Evolutionary conservation across 2,797 vertebrate genomes (phyloP).

Genomic region (Hippoglossus hippoglossus): DNA sequence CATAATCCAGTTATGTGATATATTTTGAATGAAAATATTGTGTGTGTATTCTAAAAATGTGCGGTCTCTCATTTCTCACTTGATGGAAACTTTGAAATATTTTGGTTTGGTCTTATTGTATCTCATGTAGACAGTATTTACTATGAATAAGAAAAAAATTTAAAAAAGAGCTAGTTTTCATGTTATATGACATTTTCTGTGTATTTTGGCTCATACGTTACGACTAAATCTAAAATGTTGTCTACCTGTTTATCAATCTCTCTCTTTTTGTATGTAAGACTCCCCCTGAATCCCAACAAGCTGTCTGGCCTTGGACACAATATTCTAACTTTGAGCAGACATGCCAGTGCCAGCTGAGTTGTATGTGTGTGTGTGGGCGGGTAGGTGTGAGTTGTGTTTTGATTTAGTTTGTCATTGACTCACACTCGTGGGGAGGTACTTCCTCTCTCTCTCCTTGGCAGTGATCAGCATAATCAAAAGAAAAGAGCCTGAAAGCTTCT

Average conservation of each 20-base stretch:
- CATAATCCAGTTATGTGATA: too few relatives aligned
- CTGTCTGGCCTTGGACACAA: slow-evolving; percentile 62
- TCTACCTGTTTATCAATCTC: slow-evolving; percentile 30
- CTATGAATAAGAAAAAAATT: neutral
- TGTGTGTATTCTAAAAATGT: too few relatives aligned
- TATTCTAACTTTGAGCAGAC: slow-evolving; percentile 41
- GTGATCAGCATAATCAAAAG: slow-evolving; percentile 44
- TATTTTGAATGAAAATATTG: too few relatives aligned
- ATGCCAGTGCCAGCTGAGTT: slow-evolving; percentile 31
- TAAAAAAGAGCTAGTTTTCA: neutral
- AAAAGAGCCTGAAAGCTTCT: neutral
- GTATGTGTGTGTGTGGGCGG: neutral
- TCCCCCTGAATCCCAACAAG: slow-evolving; percentile 60
- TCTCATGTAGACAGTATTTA: neutral
- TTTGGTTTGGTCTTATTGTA: too few relatives aligned
- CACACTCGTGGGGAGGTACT: slow-evolving; percentile 36
- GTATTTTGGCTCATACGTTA: slow-evolving; percentile 16
- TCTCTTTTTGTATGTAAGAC: slow-evolving; percentile 8
- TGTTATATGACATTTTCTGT: slow-evolving; percentile 1
- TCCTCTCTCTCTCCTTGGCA: slow-evolving; percentile 24
- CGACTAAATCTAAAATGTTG: slow-evolving; percentile 45
- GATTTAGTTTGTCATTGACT: slow-evolving; percentile 65
- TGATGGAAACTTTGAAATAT: too few relatives aligned
- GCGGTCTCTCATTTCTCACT: too few relatives aligned
- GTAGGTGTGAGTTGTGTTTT: slow-evolving; percentile 32